phyloP scores from a whole-genome alignment of 2,888 invertebrate genomes.

The Hirtodrosophila cameraria region DNA sequence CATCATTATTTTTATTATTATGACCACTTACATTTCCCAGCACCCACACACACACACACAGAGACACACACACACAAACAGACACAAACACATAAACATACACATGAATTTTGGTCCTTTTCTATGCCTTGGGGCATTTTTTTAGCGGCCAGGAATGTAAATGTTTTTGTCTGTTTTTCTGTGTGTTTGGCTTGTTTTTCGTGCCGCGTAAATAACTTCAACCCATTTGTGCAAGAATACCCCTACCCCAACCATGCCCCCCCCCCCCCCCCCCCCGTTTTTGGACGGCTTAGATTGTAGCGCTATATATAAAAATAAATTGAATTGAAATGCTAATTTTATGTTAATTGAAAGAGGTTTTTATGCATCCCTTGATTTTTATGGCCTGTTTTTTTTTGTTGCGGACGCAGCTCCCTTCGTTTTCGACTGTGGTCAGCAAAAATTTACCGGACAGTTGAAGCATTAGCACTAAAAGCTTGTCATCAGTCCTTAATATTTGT shows the following conservation, averaged over 20 bases:
- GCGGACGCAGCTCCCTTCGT: slow-evolving; percentile 10
- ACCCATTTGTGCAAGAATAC: slow-evolving; percentile 63
- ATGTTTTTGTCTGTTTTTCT: slow-evolving; percentile 41
- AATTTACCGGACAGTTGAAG: slow-evolving; percentile 41
- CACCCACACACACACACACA: slow-evolving; percentile 44
- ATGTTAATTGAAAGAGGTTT: slow-evolving; percentile 82
- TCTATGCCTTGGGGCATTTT: slow-evolving; percentile 25
- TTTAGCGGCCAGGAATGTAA: slow-evolving; percentile 66
- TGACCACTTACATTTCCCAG: slow-evolving; percentile 77
- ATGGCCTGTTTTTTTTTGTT: slow-evolving; percentile 54
- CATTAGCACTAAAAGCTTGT: slow-evolving; percentile 74
- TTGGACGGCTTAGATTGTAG: slow-evolving; percentile 2
- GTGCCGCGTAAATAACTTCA: slow-evolving; percentile 73
- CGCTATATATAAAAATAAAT: slow-evolving; percentile 77
- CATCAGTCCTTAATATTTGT: slow-evolving; percentile 70
- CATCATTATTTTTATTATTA: slow-evolving; percentile 84
- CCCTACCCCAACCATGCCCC: neutral
- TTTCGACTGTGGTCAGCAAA: slow-evolving; percentile 62
- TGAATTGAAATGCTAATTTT: slow-evolving; percentile 83
- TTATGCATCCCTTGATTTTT: slow-evolving; percentile 76
- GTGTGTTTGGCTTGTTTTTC: slow-evolving; percentile 11
- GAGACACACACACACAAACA: slow-evolving; percentile 8
- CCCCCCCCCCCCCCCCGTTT: neutral
- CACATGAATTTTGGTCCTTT: slow-evolving; percentile 63
- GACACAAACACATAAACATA: no score